Evolutionary conservation across 2,797 vertebrate genomes (phyloP).

Genomic region (Falco berigora): DNA sequence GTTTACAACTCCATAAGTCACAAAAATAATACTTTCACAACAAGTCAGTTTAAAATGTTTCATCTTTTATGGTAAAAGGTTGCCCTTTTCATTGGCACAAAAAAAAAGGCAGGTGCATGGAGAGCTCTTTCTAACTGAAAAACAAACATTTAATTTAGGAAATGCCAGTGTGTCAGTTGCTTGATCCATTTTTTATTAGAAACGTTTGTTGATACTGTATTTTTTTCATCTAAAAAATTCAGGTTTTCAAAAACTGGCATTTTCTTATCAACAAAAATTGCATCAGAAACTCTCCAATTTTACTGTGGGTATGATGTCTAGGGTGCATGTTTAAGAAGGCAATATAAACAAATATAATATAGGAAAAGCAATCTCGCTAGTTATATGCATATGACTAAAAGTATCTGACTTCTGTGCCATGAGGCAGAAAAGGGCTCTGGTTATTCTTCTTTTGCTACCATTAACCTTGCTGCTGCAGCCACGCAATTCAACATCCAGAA

Average conservation of each 20-base stretch:
- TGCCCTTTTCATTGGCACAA: neutral
- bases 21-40: neutral
- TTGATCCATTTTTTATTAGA: conserved; percentile 27
- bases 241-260: neutral
- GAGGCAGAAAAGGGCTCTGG: neutral
- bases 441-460: neutral
- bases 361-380: neutral
- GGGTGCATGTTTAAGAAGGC: neutral
- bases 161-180: neutral
- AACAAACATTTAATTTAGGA: neutral
- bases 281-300: neutral
- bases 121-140: neutral
- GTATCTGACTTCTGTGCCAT: neutral
- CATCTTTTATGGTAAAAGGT: neutral
- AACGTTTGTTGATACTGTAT: neutral
- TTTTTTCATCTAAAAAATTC: neutral
- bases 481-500: neutral
- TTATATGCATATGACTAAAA: neutral
- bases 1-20: neutral
- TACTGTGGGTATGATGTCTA: neutral
- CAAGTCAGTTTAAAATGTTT: neutral
- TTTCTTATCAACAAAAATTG: neutral
- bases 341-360: neutral
- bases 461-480: neutral
- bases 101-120: neutral